These are phyloP conservation scores for Nycticorax nycticorax DNA, from an alignment of 2,113 vertebrate species.

Conservation along the genomic window DNA sequence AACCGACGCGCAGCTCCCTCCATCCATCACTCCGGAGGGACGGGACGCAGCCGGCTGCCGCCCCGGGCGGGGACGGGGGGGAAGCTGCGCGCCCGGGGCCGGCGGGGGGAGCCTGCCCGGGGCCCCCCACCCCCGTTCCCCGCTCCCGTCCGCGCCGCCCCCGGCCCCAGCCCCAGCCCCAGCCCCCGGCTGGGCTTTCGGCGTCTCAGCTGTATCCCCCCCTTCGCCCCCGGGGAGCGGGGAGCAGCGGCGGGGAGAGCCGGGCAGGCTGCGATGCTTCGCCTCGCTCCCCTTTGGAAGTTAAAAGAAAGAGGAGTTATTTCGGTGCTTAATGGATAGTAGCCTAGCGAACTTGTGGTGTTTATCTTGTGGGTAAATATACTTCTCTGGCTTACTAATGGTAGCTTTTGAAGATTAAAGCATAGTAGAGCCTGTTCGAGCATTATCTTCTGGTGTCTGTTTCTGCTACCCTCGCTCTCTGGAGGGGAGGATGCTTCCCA, in stretches of 20 bases:
- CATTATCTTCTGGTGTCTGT: slow-evolving; percentile 17
- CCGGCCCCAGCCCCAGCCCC: too few species aligned
- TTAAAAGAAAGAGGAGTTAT: slow-evolving; percentile 5
- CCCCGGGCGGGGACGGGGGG: background rate
- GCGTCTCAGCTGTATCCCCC: background rate
- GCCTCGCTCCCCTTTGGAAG: background rate
- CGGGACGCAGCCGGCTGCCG: background rate
- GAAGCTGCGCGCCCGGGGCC: too few species aligned
- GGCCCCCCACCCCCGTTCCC: background rate
- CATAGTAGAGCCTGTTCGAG: background rate
- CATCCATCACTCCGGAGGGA: background rate
- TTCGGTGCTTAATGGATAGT: slow-evolving; percentile 29
- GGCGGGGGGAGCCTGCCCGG: background rate
- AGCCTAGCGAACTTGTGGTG: slow-evolving; percentile 42
- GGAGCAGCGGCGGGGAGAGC: background rate
- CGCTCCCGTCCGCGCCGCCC: background rate
- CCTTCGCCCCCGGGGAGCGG: rapidly evolving
- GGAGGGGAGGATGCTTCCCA: slow-evolving; percentile 10
- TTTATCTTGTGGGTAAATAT: slow-evolving; percentile 54
- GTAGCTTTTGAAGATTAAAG: slow-evolving; percentile 61
- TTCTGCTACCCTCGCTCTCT: background rate
- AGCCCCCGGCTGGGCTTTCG: background rate
- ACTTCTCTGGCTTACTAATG: slow-evolving; percentile 47
- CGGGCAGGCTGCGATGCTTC: background rate
- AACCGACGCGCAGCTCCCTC: background rate